Conservation (phyloP, 53 echinoderm and acorn worm genomes). For the Temnopleurus reevesii region DNA sequence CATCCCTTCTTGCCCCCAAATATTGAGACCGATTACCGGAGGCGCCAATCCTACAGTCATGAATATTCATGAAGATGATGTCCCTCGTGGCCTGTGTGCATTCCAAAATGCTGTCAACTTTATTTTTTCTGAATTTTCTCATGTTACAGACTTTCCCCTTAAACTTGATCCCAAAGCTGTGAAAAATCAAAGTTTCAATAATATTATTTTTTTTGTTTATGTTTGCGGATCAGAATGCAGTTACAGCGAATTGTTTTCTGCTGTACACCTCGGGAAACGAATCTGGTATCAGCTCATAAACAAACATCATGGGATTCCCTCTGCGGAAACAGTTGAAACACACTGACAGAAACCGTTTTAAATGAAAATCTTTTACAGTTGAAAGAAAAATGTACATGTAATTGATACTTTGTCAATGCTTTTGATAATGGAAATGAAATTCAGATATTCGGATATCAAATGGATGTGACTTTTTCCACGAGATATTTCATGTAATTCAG, state of each 20-base stretch:
- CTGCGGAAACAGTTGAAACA: too few species aligned
- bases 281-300: not conserved
- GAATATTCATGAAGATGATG: constrained; percentile 1
- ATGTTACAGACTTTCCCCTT: constrained; percentile 7
- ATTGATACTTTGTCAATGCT: too few species aligned
- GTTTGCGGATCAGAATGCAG: not conserved
- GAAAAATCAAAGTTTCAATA: not conserved
- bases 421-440: too few species aligned
- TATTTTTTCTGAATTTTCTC: not conserved
- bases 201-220: too few species aligned
- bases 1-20: not conserved
- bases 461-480: too few species aligned
- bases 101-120: constrained; percentile 9
- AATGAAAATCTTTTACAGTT: too few species aligned
- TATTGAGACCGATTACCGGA: not conserved
- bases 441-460: too few species aligned
- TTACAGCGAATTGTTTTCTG: not conserved
- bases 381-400: too few species aligned
- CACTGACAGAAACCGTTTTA: too few species aligned
- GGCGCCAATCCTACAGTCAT: constrained; percentile 16
- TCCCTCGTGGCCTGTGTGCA: not conserved
- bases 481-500: too few species aligned
- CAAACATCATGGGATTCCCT: too few species aligned
- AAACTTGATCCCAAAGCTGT: not conserved
- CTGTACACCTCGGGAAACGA: not conserved